Evolutionary conservation across 2,113 vertebrate species (phyloP).

Genomic region (Campylomormyrus numenius): DNA sequence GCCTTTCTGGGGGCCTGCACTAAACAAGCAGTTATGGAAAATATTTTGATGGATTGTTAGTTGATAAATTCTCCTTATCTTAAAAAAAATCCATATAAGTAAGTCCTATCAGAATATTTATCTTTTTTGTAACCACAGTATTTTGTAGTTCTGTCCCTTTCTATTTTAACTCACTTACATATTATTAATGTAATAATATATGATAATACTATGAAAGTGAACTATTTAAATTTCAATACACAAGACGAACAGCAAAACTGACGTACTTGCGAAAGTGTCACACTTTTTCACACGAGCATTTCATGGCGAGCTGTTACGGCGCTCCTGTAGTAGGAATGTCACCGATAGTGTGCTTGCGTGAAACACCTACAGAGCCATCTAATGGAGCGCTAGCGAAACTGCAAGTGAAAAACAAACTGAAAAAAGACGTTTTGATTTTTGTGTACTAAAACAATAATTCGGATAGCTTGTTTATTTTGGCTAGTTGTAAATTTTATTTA

Average conservation of each 20-base stretch:
- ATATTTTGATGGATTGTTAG: neutral
- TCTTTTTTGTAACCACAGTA: neutral
- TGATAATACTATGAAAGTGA: neutral
- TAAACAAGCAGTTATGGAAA: neutral
- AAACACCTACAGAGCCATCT: neutral
- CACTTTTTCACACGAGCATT: neutral
- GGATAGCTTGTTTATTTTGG: neutral
- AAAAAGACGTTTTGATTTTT: neutral
- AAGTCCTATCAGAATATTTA: neutral
- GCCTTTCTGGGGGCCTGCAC: neutral
- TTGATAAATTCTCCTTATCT: neutral
- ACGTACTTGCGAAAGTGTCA: neutral
- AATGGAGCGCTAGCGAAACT: neutral
- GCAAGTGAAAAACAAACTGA: neutral
- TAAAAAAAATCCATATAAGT: neutral
- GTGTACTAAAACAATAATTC: neutral
- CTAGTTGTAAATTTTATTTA: neutral
- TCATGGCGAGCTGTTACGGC: neutral
- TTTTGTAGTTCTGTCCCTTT: neutral
- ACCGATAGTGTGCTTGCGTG: neutral
- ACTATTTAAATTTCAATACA: neutral
- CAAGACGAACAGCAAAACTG: neutral
- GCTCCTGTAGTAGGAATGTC: neutral
- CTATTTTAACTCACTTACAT: neutral
- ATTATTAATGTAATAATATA: neutral